A percentile compares a stretch with the other conserved stretches of the same genome.
Conservation (phyloP, 2,888 invertebrate genomes). For the Crossocerus cetratus region DNA sequence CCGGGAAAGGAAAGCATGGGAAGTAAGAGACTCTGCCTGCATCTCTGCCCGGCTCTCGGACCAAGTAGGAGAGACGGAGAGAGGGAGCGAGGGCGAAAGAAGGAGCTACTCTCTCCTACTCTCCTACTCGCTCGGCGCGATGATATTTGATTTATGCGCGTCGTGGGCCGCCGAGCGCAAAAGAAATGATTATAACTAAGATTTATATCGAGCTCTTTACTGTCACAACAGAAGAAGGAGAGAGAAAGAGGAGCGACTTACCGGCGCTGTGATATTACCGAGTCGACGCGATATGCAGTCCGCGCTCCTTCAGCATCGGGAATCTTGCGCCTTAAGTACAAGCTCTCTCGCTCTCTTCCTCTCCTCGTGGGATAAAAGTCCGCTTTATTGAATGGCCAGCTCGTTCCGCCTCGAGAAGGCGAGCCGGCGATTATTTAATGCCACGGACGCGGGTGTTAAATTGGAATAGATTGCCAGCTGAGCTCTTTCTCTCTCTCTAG, state of each 20-base stretch:
- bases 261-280: conserved; percentile 59
- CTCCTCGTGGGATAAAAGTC: conserved; percentile 67
- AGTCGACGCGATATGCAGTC: conserved; percentile 40
- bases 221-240: conserved; percentile 64
- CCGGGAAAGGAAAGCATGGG: conserved; percentile 9
- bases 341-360: conserved; percentile 24
- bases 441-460: conserved; percentile 71
- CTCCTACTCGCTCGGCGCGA: conserved; percentile 52
- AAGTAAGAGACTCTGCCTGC: conserved; percentile 9
- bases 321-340: conserved; percentile 61
- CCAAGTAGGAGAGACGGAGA: conserved; percentile 11
- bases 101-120: conserved; percentile 20
- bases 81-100: conserved; percentile 36
- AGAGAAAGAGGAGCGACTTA: conserved; percentile 53
- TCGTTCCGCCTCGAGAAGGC: conserved; percentile 57
- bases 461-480: conserved; percentile 71
- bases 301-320: conserved; percentile 2
- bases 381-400: conserved; percentile 69
- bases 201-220: conserved; percentile 74
- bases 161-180: conserved; percentile 68
- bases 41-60: background rate
- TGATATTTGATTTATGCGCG: conserved; percentile 72
- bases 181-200: conserved; percentile 73
- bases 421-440: conserved; percentile 70
- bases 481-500: conserved; percentile 32